Percentiles rank a stretch among this genome's conserved stretches.
phyloP scores from a whole-genome alignment of 2,113 vertebrate genomes.

The Sebastes fasciatus region DNA sequence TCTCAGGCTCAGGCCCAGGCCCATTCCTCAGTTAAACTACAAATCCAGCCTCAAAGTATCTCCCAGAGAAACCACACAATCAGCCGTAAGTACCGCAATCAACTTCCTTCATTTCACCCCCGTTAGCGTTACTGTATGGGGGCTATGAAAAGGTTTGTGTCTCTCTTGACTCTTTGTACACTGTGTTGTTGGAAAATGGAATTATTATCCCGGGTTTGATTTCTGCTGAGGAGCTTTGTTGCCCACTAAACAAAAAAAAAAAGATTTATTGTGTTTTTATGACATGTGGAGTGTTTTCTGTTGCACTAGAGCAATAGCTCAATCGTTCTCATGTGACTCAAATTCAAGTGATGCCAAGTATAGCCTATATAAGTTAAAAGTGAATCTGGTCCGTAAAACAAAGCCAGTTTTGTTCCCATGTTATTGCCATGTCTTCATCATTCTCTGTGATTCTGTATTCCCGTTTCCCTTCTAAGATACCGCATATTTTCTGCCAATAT shows the following conservation, averaged over 20 bases:
- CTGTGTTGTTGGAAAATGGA: not conserved
- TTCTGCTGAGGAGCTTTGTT: too few relatives aligned
- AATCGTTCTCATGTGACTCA: not conserved
- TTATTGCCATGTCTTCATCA: not conserved
- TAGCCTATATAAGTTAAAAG: not conserved
- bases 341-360: not conserved
- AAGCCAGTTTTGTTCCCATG: not conserved
- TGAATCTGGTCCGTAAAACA: constrained; percentile 4
- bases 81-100: constrained; percentile 88
- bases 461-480: not conserved
- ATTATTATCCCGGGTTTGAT: not conserved
- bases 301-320: not conserved
- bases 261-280: too few relatives aligned
- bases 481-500: constrained; percentile 3
- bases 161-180: not conserved
- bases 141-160: not conserved
- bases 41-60: constrained; percentile 79
- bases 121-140: not conserved
- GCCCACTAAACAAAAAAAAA: too few relatives aligned
- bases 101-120: not conserved
- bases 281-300: too few relatives aligned
- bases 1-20: constrained; percentile 58
- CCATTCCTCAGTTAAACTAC: constrained; percentile 77
- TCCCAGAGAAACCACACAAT: constrained; percentile 91
- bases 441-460: not conserved